These are phyloP conservation scores for Nycticryphes semicollaris DNA, from an alignment of 2,113 vertebrate genomes.

Conservation along the genomic window DNA sequence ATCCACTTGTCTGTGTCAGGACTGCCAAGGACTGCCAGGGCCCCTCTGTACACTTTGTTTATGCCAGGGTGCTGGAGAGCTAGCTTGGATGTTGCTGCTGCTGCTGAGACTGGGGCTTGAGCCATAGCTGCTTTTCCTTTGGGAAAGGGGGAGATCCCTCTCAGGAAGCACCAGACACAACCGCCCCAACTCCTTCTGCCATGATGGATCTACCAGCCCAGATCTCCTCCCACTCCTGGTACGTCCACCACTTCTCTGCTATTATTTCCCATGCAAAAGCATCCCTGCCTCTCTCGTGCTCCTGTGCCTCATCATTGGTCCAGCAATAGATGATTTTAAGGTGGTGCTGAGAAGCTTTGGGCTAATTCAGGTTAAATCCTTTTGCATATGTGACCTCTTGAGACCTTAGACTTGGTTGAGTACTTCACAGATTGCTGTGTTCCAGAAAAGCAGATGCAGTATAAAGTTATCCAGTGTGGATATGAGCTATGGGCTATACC, in stretches of 20 bases:
- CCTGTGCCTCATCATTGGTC: neutral
- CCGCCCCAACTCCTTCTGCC: neutral
- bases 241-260: neutral
- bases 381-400: neutral
- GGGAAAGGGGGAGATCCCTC: neutral
- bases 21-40: neutral
- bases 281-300: neutral
- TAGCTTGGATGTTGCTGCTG: neutral
- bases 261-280: neutral
- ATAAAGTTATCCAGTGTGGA: neutral
- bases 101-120: neutral
- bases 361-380: neutral
- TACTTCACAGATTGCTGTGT: neutral
- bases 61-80: accelerated
- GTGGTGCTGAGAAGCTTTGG: neutral
- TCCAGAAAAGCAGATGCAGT: neutral
- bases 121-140: neutral
- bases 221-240: neutral
- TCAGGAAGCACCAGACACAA: neutral
- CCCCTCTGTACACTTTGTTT: neutral
- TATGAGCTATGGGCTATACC: neutral
- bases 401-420: neutral
- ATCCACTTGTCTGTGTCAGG: neutral
- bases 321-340: neutral
- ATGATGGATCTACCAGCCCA: neutral